Evolutionary conservation across 2,113 vertebrate species (phyloP).

Genomic region (Tor tambroides): DNA sequence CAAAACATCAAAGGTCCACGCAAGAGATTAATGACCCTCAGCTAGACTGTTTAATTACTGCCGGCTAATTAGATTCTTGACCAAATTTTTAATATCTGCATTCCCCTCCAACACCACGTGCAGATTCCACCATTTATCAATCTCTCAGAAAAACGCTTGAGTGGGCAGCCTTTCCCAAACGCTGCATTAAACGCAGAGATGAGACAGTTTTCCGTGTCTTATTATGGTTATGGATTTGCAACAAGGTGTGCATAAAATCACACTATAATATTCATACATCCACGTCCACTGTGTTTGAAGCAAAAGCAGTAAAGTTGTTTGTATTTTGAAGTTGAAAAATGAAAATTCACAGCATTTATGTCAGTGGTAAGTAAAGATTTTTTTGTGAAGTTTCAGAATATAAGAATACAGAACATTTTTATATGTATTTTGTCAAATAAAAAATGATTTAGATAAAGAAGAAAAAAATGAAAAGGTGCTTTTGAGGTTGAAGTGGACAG

Average conservation of each 20-base stretch:
- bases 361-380: background rate
- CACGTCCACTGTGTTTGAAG: background rate
- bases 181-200: background rate
- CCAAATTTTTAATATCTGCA: conserved; percentile 99
- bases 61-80: conserved; percentile 99
- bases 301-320: background rate
- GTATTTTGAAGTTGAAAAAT: background rate
- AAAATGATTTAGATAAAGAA: background rate
- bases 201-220: too few relatives aligned
- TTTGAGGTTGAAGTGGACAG: background rate
- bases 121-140: conserved; percentile 99
- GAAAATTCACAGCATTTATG: background rate
- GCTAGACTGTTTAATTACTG: conserved; percentile 99
- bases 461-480: background rate
- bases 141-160: conserved; percentile 89
- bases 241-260: background rate
- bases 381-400: background rate
- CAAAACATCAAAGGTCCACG: conserved; percentile 99
- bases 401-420: background rate
- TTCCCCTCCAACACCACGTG: conserved; percentile 96
- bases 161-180: conserved; percentile 76
- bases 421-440: background rate
- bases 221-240: too few relatives aligned
- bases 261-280: background rate
- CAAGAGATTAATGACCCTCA: conserved; percentile 99